Percentiles rank a stretch among this genome's conserved stretches.
phyloP scores from a whole-genome alignment of 2,797 vertebrate species.

The Anguilla marmorata region DNA sequence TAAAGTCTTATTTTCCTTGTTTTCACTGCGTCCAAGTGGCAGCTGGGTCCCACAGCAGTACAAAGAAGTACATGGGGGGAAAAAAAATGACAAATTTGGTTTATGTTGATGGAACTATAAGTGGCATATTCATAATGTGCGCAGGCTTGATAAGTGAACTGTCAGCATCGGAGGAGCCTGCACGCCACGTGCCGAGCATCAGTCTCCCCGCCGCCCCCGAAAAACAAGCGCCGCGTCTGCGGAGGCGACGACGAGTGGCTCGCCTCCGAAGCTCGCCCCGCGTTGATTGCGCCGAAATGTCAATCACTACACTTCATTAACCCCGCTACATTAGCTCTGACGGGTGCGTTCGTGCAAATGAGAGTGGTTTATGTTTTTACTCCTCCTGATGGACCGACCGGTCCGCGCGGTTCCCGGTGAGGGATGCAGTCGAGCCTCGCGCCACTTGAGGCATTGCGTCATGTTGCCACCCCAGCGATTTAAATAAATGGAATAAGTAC shows the following conservation, averaged over 20 bases:
- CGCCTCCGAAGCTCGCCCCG: constrained; percentile 31
- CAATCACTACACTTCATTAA: constrained; percentile 58
- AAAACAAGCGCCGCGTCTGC: constrained; percentile 38
- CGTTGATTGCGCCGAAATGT: constrained; percentile 51
- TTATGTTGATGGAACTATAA: constrained; percentile 37
- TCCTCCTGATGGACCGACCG: background rate
- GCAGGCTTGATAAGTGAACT: constrained; percentile 45
- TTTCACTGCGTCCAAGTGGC: background rate
- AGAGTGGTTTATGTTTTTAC: background rate
- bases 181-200: constrained; percentile 37
- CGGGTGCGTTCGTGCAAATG: background rate
- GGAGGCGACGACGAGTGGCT: constrained; percentile 45
- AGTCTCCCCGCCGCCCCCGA: constrained; percentile 44
- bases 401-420: background rate
- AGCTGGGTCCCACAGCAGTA: background rate
- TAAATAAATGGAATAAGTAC: background rate
- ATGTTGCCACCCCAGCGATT: background rate
- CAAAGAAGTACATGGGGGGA: background rate
- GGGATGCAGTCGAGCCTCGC: background rate
- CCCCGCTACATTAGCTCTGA: constrained; percentile 49
- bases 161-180: constrained; percentile 43
- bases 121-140: constrained; percentile 39
- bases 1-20: constrained; percentile 1
- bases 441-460: background rate
- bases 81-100: background rate